Evolutionary conservation across 2,888 invertebrate genomes (phyloP).

Genomic region (Liposcelis brunnea): DNA sequence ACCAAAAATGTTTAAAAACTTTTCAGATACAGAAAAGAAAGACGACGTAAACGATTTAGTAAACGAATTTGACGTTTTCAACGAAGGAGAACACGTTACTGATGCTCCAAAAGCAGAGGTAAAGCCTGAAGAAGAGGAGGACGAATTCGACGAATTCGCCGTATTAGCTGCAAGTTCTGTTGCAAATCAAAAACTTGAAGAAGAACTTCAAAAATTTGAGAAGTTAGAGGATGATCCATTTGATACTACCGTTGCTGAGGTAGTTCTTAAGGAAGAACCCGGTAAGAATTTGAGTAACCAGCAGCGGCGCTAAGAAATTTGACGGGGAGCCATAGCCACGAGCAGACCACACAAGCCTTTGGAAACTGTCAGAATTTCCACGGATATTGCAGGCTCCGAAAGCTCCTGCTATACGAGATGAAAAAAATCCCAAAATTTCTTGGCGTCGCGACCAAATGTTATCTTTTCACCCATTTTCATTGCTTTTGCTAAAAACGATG

Average conservation of each 20-base stretch:
- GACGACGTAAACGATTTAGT: conserved; percentile 22
- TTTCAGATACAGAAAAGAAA: conserved; percentile 12
- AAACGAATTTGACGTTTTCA: conserved; percentile 40
- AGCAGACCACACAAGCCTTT: conserved; percentile 47
- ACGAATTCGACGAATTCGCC: conserved; percentile 58
- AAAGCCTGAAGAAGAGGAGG: conserved; percentile 24
- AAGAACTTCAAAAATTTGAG: conserved; percentile 50
- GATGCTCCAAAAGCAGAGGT: conserved; percentile 17
- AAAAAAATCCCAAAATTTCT: conserved; percentile 28
- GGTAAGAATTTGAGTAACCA: conserved; percentile 42
- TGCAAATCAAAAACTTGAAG: conserved; percentile 33
- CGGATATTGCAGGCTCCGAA: no score
- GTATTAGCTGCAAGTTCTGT: conserved; percentile 61
- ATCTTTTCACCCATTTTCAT: no score
- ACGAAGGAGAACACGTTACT: conserved; percentile 20
- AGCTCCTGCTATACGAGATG: no score
- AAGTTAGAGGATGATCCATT: conserved; percentile 54
- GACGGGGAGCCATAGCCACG: conserved; percentile 75
- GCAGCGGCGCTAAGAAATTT: conserved; percentile 26
- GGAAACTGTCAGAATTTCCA: no score
- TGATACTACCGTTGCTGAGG: conserved; percentile 61
- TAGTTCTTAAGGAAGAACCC: conserved; percentile 41
- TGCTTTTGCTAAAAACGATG: conserved; percentile 18
- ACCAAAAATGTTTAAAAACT: no score
- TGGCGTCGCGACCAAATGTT: no score